Conservation (phyloP, 2,888 invertebrate genomes). For the Incurvaria masculella region DNA sequence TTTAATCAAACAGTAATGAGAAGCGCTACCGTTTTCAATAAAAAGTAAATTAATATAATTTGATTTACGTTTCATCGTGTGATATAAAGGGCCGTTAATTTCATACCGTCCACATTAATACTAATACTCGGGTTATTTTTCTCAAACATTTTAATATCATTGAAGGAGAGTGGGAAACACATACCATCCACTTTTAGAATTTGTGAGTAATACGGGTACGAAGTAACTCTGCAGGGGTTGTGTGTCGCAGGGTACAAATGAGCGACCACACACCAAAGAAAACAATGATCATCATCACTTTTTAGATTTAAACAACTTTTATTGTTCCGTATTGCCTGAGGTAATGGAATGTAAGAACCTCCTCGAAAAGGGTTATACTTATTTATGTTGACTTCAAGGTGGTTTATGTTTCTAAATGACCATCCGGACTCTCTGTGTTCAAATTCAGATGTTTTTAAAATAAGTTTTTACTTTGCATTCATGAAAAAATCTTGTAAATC, state of each 20-base stretch:
- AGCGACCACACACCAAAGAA: constrained; percentile 3
- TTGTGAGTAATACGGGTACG: constrained; percentile 3
- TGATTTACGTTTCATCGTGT: constrained; percentile 6
- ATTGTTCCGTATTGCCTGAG: not conserved
- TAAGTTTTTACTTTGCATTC: not conserved
- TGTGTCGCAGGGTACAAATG: constrained; percentile 2
- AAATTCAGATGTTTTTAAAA: constrained; percentile 1
- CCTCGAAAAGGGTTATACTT: constrained; percentile 3
- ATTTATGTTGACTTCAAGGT: too few relatives aligned
- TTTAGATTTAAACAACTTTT: constrained; percentile 5
- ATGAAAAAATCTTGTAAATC: not conserved
- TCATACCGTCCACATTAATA: constrained; percentile 4
- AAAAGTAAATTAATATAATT: constrained; percentile 12
- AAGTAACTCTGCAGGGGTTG: constrained; percentile 2
- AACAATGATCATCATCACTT: constrained; percentile 6
- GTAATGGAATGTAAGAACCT: constrained; percentile 1
- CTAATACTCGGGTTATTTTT: too few relatives aligned
- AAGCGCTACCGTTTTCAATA: constrained; percentile 1
- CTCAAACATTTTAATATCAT: too few relatives aligned
- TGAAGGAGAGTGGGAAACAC: too few relatives aligned
- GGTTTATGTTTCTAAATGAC: not conserved
- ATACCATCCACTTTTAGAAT: constrained; percentile 2
- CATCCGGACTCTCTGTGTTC: not conserved
- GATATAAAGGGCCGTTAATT: constrained; percentile 9
- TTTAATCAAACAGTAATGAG: constrained; percentile 15